Evolutionary conservation across 2,113 vertebrate genomes (phyloP).

Genomic region (Protobothrops flavoviridis): DNA sequence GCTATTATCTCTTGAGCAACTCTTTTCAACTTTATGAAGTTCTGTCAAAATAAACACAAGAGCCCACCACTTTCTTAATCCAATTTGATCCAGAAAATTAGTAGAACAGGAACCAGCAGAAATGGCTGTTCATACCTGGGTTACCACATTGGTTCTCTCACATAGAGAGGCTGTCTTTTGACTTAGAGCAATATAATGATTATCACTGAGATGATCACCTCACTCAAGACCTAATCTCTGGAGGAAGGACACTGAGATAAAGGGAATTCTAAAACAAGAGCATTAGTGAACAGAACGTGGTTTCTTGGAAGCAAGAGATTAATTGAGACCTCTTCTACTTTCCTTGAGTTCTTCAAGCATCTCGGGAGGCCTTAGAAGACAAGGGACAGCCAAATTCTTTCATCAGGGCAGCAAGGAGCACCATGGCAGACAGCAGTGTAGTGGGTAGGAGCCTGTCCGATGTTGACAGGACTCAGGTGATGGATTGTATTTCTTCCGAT

Average conservation of each 20-base stretch:
- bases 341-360: background rate
- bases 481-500: slow-evolving; percentile 11
- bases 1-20: background rate
- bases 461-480: slow-evolving; percentile 15
- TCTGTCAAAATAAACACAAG: background rate
- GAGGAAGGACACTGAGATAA: background rate
- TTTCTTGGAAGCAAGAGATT: background rate
- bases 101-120: background rate
- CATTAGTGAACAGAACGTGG: background rate
- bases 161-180: background rate
- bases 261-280: background rate
- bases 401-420: background rate
- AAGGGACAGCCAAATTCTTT: background rate
- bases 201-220: background rate
- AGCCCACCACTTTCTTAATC: background rate
- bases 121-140: background rate
- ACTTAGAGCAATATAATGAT: background rate
- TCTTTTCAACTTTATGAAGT: background rate
- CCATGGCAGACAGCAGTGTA: background rate
- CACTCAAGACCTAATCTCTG: background rate
- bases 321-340: background rate
- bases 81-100: background rate
- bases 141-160: background rate
- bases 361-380: background rate
- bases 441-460: background rate